A percentile compares a stretch with the other conserved stretches of the same genome.
Evolutionary conservation across 2,888 invertebrate genomes (phyloP).

Genomic region (Synergus umbraculus): DNA sequence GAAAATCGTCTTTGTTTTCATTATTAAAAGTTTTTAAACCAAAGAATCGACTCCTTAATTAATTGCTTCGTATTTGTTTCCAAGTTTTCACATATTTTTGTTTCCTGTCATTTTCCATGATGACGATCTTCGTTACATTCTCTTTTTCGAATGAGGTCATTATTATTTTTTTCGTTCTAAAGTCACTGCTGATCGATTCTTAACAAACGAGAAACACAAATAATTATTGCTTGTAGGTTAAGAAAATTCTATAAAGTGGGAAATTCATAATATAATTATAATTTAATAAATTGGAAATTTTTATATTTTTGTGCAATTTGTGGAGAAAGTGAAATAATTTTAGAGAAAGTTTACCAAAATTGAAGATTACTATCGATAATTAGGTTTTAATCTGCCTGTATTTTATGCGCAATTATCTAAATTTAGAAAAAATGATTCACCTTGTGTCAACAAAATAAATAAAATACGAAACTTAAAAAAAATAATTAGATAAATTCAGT

Average conservation of each 20-base stretch:
- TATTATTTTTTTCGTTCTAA: background rate
- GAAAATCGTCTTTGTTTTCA: background rate
- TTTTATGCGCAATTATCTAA: background rate
- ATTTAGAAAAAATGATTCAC: no score
- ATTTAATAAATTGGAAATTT: background rate
- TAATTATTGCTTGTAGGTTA: background rate
- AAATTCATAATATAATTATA: background rate
- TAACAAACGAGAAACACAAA: background rate
- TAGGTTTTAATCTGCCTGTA: background rate
- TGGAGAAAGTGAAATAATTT: background rate
- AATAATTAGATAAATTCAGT: no score
- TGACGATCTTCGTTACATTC: background rate
- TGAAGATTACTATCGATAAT: background rate
- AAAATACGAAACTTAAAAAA: no score
- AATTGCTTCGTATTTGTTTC: background rate
- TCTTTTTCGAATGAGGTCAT: background rate
- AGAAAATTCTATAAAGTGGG: background rate
- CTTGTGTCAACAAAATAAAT: background rate
- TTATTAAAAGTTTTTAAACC: background rate
- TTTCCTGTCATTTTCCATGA: background rate
- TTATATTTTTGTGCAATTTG: background rate
- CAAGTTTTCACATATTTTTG: background rate
- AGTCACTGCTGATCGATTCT: background rate
- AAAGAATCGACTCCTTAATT: background rate
- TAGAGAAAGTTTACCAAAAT: background rate